Base-by-base conservation (phyloP, 2,797 vertebrate species). In the Alcedo atthis region DNA sequence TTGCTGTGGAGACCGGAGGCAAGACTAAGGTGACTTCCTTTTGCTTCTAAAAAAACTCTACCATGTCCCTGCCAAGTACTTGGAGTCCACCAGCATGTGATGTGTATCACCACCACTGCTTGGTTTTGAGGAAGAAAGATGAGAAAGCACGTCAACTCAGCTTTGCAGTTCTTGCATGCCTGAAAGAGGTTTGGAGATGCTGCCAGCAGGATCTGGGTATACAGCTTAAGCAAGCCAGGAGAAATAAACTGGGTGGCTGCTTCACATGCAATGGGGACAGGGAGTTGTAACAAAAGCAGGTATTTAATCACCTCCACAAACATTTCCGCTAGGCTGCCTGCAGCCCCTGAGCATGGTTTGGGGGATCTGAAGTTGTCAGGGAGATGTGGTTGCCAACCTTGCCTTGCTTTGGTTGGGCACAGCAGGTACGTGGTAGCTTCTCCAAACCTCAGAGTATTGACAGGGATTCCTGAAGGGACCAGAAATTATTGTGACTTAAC, bases 61-160 rank as follows among this genome's bases (percentile, higher is more conserved):
- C 26, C 7, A 9, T 0, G 0, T 63, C 81, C 21, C 42, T 67
- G 45, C 6, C 0, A 4, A 43, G 74, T 61, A 4, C 1, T 1
- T 26, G 26, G 57, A 61, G 54, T 49, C 62, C 87, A 58, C 81
- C 2, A 4, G 59, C 24, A 6, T 1, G 1, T 49, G 22, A 5
- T 57, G 26, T 1, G 0, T n/a, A 11, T 61, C 77, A 8, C 25
- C 13, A 7, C 8, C 1, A 1, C 42, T 74, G 53, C 35, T 43
- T 2, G 15, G 28, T 22, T 15, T 20, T 63, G 70, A 42, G 57
- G 37, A 77, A 71, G 26, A 20, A 67, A 85, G 53, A 6, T 0
- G 5, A 8, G 35, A 70, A 78, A 67, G 7, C 62, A 25, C 1
- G 0, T 43, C 2, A 4, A n/a, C 30, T 73, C 0, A 0, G 13